A percentile compares a stretch with the other conserved stretches of the same genome.
Evolutionary conservation across 1,140 invertebrate species (phyloP).

Genomic region (Chelonus insularis): DNA sequence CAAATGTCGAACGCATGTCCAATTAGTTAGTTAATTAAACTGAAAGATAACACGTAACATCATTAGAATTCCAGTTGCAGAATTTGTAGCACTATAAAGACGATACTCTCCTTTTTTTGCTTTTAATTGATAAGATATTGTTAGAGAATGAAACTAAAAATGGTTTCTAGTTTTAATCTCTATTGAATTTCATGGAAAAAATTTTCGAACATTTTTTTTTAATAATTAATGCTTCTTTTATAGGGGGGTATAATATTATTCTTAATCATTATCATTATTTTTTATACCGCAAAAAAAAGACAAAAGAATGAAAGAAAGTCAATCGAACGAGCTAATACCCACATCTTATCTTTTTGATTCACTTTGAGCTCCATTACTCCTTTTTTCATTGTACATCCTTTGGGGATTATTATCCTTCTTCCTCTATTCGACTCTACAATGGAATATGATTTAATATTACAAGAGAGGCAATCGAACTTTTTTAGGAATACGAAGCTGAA

Average conservation of each 20-base stretch:
- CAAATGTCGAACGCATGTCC: no score
- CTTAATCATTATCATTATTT: constrained; percentile 3
- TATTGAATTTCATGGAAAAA: no score
- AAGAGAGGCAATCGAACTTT: constrained; percentile 20
- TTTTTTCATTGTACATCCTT: constrained; percentile 28
- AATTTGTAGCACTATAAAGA: no score
- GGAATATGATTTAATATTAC: constrained; percentile 40
- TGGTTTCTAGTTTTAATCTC: no score
- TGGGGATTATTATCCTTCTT: constrained; percentile 33
- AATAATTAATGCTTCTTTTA: no score
- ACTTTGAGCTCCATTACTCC: constrained; percentile 31
- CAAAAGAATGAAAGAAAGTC: constrained; percentile 26
- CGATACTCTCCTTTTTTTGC: no score
- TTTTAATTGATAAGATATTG: no score
- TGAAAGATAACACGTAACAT: no score
- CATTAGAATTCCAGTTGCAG: no score
- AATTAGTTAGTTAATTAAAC: no score
- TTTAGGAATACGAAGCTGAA: constrained; percentile 7
- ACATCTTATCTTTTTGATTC: constrained; percentile 27
- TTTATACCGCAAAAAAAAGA: constrained; percentile 9
- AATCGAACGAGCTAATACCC: constrained; percentile 30
- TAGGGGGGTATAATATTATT: background rate
- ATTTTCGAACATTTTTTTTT: no score
- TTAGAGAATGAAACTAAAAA: no score
- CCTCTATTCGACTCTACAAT: constrained; percentile 35